These are phyloP conservation scores for Thamnaconus septentrionalis DNA, from an alignment of 2,113 vertebrate species.

Conservation along the genomic window DNA sequence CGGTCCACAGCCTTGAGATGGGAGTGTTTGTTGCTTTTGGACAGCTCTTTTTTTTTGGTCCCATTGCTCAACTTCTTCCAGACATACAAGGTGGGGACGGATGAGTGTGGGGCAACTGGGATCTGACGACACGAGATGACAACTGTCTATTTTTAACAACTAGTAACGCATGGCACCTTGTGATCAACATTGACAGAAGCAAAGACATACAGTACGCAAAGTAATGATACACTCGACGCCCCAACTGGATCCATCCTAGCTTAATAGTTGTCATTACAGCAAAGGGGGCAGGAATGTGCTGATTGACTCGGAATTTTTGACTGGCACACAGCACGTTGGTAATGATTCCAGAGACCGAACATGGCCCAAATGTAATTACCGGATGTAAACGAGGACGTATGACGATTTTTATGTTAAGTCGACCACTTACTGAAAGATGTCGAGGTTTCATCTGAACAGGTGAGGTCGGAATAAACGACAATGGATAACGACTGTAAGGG, in stretches of 20 bases:
- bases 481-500: no score
- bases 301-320: slow-evolving; percentile 71
- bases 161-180: slow-evolving; percentile 76
- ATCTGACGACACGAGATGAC: slow-evolving; percentile 68
- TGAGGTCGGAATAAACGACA: no score
- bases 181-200: slow-evolving; percentile 81
- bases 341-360: slow-evolving; percentile 77
- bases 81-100: slow-evolving; percentile 45
- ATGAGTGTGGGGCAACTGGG: slow-evolving; percentile 21
- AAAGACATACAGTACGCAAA: slow-evolving; percentile 71
- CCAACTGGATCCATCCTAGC: slow-evolving; percentile 64
- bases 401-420: slow-evolving; percentile 44
- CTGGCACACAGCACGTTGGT: slow-evolving; percentile 70
- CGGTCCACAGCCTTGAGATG: slow-evolving; percentile 19
- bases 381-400: slow-evolving; percentile 56
- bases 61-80: slow-evolving; percentile 61
- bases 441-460: no score
- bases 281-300: slow-evolving; percentile 72
- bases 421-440: no score
- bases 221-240: slow-evolving; percentile 66
- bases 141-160: slow-evolving; percentile 77
- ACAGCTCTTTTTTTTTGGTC: slow-evolving; percentile 51
- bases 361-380: slow-evolving; percentile 77
- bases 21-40: slow-evolving; percentile 52
- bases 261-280: slow-evolving; percentile 77